Percentiles rank a stretch among this genome's conserved stretches.
Conservation (phyloP, 2,113 vertebrate species). For the Nymphicus hollandicus region DNA sequence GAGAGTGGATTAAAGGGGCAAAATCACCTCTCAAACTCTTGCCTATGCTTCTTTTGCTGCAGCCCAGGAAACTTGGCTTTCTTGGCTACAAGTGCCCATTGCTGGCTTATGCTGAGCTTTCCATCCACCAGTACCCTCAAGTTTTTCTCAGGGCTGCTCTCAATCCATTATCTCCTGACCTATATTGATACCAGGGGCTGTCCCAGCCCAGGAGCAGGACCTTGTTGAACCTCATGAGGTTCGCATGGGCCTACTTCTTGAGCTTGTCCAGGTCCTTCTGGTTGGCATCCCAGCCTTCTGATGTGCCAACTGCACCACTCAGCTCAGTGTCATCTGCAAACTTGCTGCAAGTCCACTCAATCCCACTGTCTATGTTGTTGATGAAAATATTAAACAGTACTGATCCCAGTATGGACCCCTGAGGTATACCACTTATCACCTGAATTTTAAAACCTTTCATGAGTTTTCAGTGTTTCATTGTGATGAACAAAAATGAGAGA, state of each 20-base stretch:
- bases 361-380: not conserved
- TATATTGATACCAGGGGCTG: not conserved
- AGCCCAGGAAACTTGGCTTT: not conserved
- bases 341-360: not conserved
- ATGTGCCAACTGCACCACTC: not conserved
- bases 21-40: not conserved
- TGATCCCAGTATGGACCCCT: not conserved
- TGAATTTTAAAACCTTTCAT: not conserved
- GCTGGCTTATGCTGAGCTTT: accelerated
- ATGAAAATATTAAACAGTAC: not conserved
- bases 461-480: not conserved
- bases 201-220: not conserved
- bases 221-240: not conserved
- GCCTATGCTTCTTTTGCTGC: accelerated
- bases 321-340: not conserved
- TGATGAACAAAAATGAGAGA: not conserved
- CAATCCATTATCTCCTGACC: not conserved
- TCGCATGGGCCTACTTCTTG: not conserved
- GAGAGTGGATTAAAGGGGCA: not conserved
- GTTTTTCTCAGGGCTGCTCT: not conserved
- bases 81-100: not conserved
- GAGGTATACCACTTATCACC: not conserved
- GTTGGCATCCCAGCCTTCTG: not conserved
- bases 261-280: not conserved
- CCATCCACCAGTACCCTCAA: not conserved